Evolutionary conservation across 2,113 vertebrate species (phyloP).

Genomic region (Amphiprion ocellaris): DNA sequence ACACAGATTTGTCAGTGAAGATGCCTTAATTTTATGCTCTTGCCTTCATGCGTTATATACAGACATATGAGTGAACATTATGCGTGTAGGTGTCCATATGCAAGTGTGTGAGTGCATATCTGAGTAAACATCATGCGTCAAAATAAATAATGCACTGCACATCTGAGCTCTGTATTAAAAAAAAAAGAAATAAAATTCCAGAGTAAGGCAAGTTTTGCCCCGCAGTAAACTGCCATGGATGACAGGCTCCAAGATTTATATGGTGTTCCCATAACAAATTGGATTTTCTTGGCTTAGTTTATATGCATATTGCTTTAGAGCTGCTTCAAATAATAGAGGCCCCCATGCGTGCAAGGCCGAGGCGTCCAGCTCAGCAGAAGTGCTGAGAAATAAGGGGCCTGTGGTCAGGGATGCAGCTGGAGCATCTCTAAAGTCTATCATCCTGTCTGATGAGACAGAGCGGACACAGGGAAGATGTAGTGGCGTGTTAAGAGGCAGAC

Average conservation of each 20-base stretch:
- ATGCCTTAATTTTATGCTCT: conserved; percentile 3
- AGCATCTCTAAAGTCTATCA: conserved; percentile 47
- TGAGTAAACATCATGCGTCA: conserved; percentile 19
- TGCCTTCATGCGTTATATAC: conserved; percentile 6
- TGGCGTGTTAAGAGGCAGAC: not conserved
- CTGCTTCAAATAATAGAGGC: conserved; percentile 56
- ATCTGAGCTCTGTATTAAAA: conserved; percentile 19
- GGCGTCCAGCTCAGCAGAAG: conserved; percentile 57
- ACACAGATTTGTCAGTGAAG: not conserved
- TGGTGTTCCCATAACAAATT: conserved; percentile 72
- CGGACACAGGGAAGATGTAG: conserved; percentile 5
- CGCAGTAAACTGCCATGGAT: conserved; percentile 52
- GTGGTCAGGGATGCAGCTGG: conserved; percentile 20
- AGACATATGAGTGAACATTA: not conserved
- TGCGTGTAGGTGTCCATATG: not conserved
- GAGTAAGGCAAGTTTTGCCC: conserved; percentile 50
- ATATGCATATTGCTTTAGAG: conserved; percentile 73
- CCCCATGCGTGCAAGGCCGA: conserved; percentile 38
- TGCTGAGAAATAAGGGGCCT: conserved; percentile 35
- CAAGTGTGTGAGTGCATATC: not conserved
- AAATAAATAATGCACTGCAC: conserved; percentile 48
- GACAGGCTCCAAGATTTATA: conserved; percentile 64
- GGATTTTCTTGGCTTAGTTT: conserved; percentile 74
- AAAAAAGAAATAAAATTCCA: conserved; percentile 32
- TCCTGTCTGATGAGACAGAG: conserved; percentile 39